Conservation (phyloP, 2,797 vertebrate species). For the Helostoma temminkii region DNA sequence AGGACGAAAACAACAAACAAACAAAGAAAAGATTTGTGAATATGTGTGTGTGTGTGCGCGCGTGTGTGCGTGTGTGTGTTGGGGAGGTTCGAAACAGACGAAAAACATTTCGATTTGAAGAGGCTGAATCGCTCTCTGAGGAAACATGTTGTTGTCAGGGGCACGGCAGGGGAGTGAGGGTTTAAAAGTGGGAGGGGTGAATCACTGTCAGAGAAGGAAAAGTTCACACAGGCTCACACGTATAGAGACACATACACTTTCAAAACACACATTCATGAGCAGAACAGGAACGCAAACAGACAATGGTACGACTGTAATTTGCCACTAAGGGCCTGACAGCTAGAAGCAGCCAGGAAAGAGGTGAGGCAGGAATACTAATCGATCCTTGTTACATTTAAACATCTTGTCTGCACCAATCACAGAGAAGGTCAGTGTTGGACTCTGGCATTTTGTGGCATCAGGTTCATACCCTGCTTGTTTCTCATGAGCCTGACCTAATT, state of each 20-base stretch:
- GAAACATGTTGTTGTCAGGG: conserved; percentile 74
- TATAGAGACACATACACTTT: conserved; percentile 26
- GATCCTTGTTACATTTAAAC: conserved; percentile 72
- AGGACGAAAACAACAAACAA: conserved; percentile 66
- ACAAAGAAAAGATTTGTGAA: conserved; percentile 43
- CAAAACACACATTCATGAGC: conserved; percentile 42
- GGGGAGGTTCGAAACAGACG: background rate
- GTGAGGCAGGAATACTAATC: conserved; percentile 75
- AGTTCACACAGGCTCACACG: conserved; percentile 52
- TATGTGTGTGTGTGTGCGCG: conserved; percentile 9
- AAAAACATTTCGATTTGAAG: conserved; percentile 51
- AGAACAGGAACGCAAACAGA: conserved; percentile 58
- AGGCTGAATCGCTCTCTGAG: conserved; percentile 58
- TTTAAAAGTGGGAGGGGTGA: conserved; percentile 51
- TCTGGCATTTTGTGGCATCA: conserved; percentile 46
- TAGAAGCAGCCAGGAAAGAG: conserved; percentile 23
- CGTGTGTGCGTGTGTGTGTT: background rate
- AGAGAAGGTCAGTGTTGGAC: conserved; percentile 71
- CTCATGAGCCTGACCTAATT: conserved; percentile 66
- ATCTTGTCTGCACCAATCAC: conserved; percentile 64
- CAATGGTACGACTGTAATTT: conserved; percentile 67
- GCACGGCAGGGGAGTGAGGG: conserved; percentile 50
- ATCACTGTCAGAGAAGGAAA: conserved; percentile 48
- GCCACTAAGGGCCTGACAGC: conserved; percentile 26
- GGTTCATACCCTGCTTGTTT: conserved; percentile 30